phyloP scores from a whole-genome alignment of 2,113 vertebrate genomes.

The Peucedramus taeniatus region DNA sequence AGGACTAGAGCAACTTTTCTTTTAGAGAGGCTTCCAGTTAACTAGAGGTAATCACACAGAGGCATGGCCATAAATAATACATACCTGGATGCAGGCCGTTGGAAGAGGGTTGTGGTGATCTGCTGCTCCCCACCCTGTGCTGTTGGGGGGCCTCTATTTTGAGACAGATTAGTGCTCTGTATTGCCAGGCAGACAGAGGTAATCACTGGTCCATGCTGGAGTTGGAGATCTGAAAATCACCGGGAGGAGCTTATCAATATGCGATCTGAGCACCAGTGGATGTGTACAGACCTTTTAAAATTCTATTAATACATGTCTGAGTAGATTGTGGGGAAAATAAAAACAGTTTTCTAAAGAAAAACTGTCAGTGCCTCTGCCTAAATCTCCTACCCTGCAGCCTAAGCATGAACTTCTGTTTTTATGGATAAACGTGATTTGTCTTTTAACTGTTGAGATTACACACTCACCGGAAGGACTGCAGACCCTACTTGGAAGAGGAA shows the following conservation, averaged over 20 bases:
- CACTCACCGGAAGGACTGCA: background rate
- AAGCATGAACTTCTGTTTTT: slow-evolving; percentile 28
- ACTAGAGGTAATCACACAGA: slow-evolving; percentile 23
- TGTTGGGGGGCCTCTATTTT: background rate
- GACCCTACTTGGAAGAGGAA: slow-evolving; percentile 10
- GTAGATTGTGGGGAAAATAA: background rate
- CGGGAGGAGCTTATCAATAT: background rate
- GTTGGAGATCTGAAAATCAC: slow-evolving; percentile 13
- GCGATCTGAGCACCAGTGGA: background rate
- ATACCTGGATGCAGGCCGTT: background rate
- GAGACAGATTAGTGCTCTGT: background rate
- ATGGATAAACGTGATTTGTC: slow-evolving; percentile 33
- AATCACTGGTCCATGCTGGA: background rate
- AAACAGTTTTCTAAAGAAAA: slow-evolving; percentile 34
- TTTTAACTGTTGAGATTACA: slow-evolving; percentile 44
- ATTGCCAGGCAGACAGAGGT: background rate
- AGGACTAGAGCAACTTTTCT: slow-evolving; percentile 20
- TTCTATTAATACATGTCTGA: slow-evolving; percentile 48
- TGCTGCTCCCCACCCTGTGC: background rate
- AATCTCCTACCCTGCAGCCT: slow-evolving; percentile 28
- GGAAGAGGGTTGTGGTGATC: background rate
- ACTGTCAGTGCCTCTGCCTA: background rate
- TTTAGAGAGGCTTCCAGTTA: slow-evolving; percentile 36
- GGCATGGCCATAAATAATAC: slow-evolving; percentile 11
- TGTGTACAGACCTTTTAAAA: slow-evolving; percentile 44